Conservation (phyloP, 37 sponge, comb jelly and placozoan genomes). For the Corticium candelabrum region DNA sequence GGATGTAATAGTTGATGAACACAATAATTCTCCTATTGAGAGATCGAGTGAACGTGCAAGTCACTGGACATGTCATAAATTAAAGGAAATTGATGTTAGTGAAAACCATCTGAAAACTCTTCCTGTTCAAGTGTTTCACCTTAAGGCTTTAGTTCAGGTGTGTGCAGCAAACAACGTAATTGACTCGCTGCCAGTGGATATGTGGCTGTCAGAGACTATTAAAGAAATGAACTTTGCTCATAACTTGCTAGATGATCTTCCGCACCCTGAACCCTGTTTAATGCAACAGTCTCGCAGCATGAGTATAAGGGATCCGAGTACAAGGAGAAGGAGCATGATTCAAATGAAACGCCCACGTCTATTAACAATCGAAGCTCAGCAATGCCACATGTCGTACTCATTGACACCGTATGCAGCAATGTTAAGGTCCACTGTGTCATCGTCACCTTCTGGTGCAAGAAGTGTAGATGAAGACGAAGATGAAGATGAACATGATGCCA, state of each 20-base stretch:
- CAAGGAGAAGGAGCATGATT: neutral
- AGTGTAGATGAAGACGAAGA: neutral
- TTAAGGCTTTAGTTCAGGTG: slow-evolving; percentile 44
- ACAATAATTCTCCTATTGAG: neutral
- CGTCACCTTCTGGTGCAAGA: neutral
- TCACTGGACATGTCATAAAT: slow-evolving; percentile 50
- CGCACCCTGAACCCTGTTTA: too few species aligned
- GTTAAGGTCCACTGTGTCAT: neutral
- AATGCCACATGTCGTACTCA: too few species aligned
- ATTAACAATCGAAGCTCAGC: neutral
- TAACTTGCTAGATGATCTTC: slow-evolving; percentile 36
- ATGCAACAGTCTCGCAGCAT: slow-evolving; percentile 24
- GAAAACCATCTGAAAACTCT: slow-evolving; percentile 35
- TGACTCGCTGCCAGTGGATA: slow-evolving; percentile 22
- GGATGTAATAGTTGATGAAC: neutral
- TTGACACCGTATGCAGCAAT: neutral
- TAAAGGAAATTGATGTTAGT: slow-evolving; percentile 28
- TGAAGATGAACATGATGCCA: neutral
- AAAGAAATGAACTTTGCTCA: slow-evolving; percentile 23
- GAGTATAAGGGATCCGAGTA: too few species aligned
- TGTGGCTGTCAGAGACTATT: slow-evolving; percentile 59
- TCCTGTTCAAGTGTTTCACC: slow-evolving; percentile 41
- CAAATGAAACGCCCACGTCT: neutral
- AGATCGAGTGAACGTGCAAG: neutral
- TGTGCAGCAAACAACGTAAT: slow-evolving; percentile 44